Percentiles rank a stretch among this genome's conserved stretches.
Evolutionary conservation across 2,888 invertebrate species (phyloP).

Genomic region (Scaptomyza cyrtandrae): DNA sequence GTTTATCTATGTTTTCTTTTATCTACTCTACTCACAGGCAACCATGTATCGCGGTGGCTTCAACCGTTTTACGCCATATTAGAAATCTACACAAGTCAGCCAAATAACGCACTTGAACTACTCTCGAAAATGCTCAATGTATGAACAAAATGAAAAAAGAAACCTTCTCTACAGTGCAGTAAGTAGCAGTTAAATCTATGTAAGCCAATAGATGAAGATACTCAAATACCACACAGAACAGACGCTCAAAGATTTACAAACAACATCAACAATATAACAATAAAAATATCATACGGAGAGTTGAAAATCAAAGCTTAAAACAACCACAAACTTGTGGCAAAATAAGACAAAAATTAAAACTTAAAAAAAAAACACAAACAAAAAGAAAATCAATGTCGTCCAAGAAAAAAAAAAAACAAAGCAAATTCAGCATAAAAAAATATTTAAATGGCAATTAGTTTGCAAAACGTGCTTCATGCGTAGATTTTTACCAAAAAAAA

Average conservation of each 20-base stretch:
- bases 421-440: conserved; percentile 49
- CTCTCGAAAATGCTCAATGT: conserved; percentile 77
- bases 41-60: conserved; percentile 97
- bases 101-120: conserved; percentile 75
- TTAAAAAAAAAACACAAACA: conserved; percentile 28
- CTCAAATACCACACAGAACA: conserved; percentile 59
- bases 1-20: conserved; percentile 1
- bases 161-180: conserved; percentile 65
- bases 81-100: conserved; percentile 83
- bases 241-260: conserved; percentile 62
- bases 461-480: conserved; percentile 75
- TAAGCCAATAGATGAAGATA: conserved; percentile 63
- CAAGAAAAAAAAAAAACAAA: conserved; percentile 69
- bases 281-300: conserved; percentile 50
- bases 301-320: conserved; percentile 75
- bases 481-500: conserved; percentile 71
- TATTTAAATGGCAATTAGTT: conserved; percentile 73
- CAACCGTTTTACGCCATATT: conserved; percentile 97
- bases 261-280: conserved; percentile 16
- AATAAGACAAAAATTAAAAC: conserved; percentile 28
- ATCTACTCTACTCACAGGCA: conserved; percentile 86
- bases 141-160: too few relatives aligned
- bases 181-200: conserved; percentile 67
- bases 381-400: conserved; percentile 82
- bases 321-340: conserved; percentile 65